Evolutionary conservation across 2,888 invertebrate genomes (phyloP), one percentile per base, ranked within the genome.

Genomic region (Teleogryllus oceanicus): DNA sequence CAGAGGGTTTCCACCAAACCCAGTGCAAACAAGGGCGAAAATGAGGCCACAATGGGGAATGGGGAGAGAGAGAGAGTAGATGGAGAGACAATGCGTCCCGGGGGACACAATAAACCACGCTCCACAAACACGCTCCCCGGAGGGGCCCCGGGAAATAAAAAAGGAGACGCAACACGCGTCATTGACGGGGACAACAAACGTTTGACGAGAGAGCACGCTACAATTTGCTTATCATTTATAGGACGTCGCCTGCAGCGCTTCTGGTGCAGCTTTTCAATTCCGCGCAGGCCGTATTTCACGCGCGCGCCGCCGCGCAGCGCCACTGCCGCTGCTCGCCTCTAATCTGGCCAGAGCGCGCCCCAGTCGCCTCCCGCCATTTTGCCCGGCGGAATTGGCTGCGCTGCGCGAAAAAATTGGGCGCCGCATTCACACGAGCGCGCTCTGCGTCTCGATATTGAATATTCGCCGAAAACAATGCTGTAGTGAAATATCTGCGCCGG

Each of bases 381-480:
- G 62, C n/a, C n/a, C 62, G n/a, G 16, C 16, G n/a, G 62, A 4
- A n/a, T 62, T 62, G 62, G 62, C 62, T 18, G n/a, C 8, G 16
- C 13, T 1, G 62, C 13, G n/a, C 62, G 16, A 62, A 62, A 18
- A 62, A 62, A 62, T 8, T 8, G 62, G 16, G 62, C 62, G n/a
- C 16, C 62, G 62, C 13, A 62, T 62, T 62, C 62, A 18, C 62
- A 13, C 62, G 16, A 62, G n/a, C 62, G 16, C 62, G 13, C 62
- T 13, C 62, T 11, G 62, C 62, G 62, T 62, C 62, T n/a, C 62
- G 62, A 62, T 62, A 62, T 62, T 62, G 62, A 62, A 62, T 62
- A 62, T 62, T 62, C 62, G n/a, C 62, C 62, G 62, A 62, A 62
- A 62, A 62, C 62, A 62, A 62, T 62, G 62, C 62, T 18, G 62